Evolutionary conservation across 2,113 vertebrate species (phyloP).

Genomic region (Pomatostomus ruficeps): DNA sequence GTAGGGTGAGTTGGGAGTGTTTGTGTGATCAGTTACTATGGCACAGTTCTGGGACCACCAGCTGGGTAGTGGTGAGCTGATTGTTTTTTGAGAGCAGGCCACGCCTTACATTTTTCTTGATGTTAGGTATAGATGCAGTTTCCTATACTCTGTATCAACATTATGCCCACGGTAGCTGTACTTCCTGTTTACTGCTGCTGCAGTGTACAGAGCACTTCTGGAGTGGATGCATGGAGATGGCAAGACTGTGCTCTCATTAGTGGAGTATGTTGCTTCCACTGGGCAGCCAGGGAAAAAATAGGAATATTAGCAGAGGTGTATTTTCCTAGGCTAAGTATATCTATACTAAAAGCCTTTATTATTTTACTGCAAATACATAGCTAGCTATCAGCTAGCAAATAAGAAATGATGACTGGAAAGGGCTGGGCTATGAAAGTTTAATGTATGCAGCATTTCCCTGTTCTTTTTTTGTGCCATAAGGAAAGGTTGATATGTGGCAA

Average conservation of each 20-base stretch:
- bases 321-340: background rate
- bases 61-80: background rate
- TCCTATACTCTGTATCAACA: background rate
- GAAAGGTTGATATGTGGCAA: background rate
- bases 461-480: background rate
- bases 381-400: background rate
- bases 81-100: background rate
- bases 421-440: background rate
- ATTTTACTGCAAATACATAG: background rate
- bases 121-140: background rate
- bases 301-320: background rate
- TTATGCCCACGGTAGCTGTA: background rate
- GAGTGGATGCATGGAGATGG: background rate
- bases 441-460: background rate
- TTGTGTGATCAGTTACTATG: rapidly evolving
- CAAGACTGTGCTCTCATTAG: background rate
- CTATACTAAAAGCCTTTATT: background rate
- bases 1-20: background rate
- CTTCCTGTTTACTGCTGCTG: background rate
- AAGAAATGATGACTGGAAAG: background rate
- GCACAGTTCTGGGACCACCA: background rate
- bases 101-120: background rate
- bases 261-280: background rate
- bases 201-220: background rate
- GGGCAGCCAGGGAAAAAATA: background rate